Evolutionary conservation across 2,888 invertebrate species (phyloP), one percentile per base, ranked within the genome.

Genomic region (Aspidiotus destructor): DNA sequence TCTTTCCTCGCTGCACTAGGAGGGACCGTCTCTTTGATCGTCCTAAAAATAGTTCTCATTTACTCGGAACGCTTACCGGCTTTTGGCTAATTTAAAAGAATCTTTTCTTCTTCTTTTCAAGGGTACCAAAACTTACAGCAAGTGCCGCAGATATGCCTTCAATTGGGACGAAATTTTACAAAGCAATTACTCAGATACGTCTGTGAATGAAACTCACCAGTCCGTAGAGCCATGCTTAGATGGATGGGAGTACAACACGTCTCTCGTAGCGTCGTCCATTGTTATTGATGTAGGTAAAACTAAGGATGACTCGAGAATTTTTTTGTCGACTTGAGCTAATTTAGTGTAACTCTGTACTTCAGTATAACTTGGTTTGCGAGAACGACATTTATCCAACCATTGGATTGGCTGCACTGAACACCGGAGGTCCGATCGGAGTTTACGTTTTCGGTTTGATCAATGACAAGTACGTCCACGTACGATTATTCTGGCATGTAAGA

Each of bases 321-420:
- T 28, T 28, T 5, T 28, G 28, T 28, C 28, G 5, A 28, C 28
- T 28, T 28, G 11, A 16, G 15, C 15, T n/a, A 57, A 57, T 57
- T 16, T 7, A n/a, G n/a, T n/a, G 17, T 58, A 8, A 42, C 44
- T 13, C 15, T 61, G 48, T 70, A 65, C 72, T 84, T 73, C 82
- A 93, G 93, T 94, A 91, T 78, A 85, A 92, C 79, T 81, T 95
- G 75, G 93, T 94, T 60, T 94, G 94, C 77, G 88, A 89, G 69
- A 84, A 84, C 73, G 87, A 87, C 72, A 89, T 92, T 73, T 92
- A 92, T 78, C 92, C 93, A 5, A 92, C 92, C 0, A 82, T 93
- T 68, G 91, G 91, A 8, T 79, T 94, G 73, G 89, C 89, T 1
- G 88, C 91, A 6, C 81, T 94, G 68, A 94, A 93, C 76, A 81